Evolutionary conservation across 2,888 invertebrate genomes (phyloP), one percentile per base, ranked within the genome.

Genomic region (Nephrocerus scutellatus): DNA sequence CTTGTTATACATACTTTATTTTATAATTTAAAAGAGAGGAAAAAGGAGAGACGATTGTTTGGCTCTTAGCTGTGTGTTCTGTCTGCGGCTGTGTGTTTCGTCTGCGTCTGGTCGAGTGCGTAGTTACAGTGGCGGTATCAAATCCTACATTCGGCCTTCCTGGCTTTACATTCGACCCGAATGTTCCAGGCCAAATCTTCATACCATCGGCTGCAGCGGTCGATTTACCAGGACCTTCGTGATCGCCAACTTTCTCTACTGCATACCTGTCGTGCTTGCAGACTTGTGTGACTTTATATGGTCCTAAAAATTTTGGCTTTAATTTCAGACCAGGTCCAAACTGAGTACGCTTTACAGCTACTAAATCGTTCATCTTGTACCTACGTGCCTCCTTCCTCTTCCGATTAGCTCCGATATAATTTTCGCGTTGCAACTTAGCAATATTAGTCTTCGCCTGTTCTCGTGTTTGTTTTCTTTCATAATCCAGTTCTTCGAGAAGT

Each of bases 311-410:
- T 20, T 34, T 42, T 5, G 39, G 26, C 21, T 31, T 26, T 18
- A 38, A 14, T 20, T 45, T 45, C 16, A 45, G 18, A 1, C 36
- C 45, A 2, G 34, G 4, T n/a, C 42, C 43, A 22, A 43, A 43
- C 19, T 45, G 45, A n/a, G 36, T 45, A 8, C 43, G 21, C 21
- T 40, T 36, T 10, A 39, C 40, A 13, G 43, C 43, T 10, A 38
- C 41, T n/a, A 46, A 13, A 8, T 46, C 40, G 22, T 42, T 40
- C 7, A 25, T 1, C 9, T 20, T 7, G 16, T 35, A 40, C 13
- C 20, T 12, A 7, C 15, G 16, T 28, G 24, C 39, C 12, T 23
- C 9, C 5, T 15, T 22, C 18, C 34, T 28, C 14, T 16, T 21
- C 16, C 5, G 23, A 19, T 35, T 24, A 23, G 19, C 29, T 14